Conservation (phyloP, 2,113 vertebrate genomes). For the Oreotrochilus melanogaster region DNA sequence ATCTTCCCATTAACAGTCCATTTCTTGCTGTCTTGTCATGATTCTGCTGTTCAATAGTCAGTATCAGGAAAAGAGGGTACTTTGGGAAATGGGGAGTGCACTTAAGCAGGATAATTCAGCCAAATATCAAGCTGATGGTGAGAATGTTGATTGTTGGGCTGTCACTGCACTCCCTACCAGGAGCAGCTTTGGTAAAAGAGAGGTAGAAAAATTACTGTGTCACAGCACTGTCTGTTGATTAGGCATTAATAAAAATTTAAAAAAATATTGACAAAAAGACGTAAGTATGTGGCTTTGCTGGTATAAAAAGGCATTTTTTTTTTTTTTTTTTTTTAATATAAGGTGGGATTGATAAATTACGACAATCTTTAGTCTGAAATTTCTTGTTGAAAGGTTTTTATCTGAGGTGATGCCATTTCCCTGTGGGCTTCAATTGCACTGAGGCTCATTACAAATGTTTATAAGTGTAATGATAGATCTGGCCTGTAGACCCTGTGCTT, state of each 20-base stretch:
- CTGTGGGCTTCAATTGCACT: not conserved
- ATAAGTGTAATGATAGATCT: slow-evolving; percentile 16
- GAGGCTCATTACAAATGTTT: slow-evolving; percentile 23
- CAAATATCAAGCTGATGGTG: not conserved
- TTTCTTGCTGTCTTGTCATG: not conserved
- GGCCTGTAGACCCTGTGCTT: not conserved
- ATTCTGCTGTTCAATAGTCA: not conserved
- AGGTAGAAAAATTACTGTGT: not conserved
- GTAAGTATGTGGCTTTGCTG: not conserved
- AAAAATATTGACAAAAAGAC: not conserved
- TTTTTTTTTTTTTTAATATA: slow-evolving; percentile 30
- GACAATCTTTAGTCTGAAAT: slow-evolving; percentile 2
- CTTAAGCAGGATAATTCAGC: not conserved
- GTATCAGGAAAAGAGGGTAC: not conserved
- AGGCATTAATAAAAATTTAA: not conserved
- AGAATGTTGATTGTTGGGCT: not conserved
- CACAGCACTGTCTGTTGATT: not conserved
- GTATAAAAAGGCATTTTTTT: not conserved
- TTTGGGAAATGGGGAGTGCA: not conserved
- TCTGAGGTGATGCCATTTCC: slow-evolving; percentile 35
- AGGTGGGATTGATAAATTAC: slow-evolving; percentile 35
- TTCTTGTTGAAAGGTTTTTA: not conserved
- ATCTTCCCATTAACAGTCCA: not conserved
- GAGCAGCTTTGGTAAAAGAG: not conserved
- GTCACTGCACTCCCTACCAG: not conserved